Percentiles rank a stretch among this genome's conserved stretches.
Evolutionary conservation across 23 tunicate genomes (phyloP).

Genomic region (Trididemnum nubilum): DNA sequence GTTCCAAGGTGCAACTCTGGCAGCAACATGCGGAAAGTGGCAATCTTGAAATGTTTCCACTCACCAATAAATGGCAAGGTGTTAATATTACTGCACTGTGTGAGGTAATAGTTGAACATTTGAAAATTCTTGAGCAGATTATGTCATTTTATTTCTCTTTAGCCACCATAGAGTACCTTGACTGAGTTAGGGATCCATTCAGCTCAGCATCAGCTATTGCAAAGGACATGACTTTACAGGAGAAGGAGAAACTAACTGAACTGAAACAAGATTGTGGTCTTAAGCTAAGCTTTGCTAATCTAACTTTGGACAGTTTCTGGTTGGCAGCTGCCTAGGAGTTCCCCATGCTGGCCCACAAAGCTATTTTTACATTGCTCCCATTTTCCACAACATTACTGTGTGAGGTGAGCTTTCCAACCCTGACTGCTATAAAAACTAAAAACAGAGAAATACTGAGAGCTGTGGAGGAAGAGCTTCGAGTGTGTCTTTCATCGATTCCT

Average conservation of each 20-base stretch:
- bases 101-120: no score
- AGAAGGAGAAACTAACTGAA: no score
- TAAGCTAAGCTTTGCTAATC: no score
- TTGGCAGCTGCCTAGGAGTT: constrained; percentile 51
- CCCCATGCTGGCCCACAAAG: constrained; percentile 51
- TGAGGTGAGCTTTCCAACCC: constrained; percentile 34
- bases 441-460: constrained; percentile 29
- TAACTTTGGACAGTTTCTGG: constrained; percentile 46
- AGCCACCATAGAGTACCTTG: no score
- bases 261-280: no score
- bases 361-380: constrained; percentile 48
- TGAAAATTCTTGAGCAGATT: neutral
- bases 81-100: neutral
- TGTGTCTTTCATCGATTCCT: constrained; percentile 34
- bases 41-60: no score
- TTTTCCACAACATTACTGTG: constrained; percentile 45
- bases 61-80: neutral
- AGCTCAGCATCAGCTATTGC: no score
- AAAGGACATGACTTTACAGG: constrained; percentile 8
- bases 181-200: no score
- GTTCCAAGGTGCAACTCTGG: no score
- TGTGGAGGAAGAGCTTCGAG: constrained; percentile 46
- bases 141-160: no score
- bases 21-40: no score
- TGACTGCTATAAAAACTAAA: constrained; percentile 24